phyloP scores from a whole-genome alignment of 2,797 vertebrate genomes.

The Siniperca obscura region DNA sequence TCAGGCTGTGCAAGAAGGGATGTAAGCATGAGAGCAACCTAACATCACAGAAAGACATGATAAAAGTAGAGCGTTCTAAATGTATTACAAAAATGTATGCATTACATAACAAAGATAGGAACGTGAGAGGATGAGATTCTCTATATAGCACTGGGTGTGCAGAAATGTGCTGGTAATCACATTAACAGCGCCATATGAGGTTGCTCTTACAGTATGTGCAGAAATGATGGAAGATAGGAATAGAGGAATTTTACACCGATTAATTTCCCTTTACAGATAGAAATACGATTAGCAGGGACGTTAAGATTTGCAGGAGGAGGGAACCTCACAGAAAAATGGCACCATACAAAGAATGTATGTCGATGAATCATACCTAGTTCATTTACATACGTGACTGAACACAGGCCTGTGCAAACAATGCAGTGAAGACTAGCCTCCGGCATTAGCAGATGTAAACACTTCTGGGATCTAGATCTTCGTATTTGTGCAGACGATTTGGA shows the following conservation, averaged over 20 bases:
- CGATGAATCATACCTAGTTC: neutral
- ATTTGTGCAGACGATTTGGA: conserved; percentile 39
- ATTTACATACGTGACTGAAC: conserved; percentile 52
- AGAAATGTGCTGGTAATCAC: conserved; percentile 58
- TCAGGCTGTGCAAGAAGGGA: conserved; percentile 2
- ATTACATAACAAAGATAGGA: conserved; percentile 31
- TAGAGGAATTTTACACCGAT: conserved; percentile 9
- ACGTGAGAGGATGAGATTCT: conserved; percentile 23
- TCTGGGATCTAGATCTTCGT: conserved; percentile 10
- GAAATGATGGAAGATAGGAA: conserved; percentile 34
- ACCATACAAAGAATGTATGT: neutral
- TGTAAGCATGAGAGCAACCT: neutral
- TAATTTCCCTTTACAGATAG: conserved; percentile 22
- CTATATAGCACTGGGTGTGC: conserved; percentile 11
- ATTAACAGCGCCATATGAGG: conserved; percentile 40
- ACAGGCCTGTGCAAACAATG: conserved; percentile 46
- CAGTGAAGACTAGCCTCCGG: conserved; percentile 49
- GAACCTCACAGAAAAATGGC: conserved; percentile 7
- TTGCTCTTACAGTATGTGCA: conserved; percentile 21
- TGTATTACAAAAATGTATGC: conserved; percentile 11
- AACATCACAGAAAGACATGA: neutral
- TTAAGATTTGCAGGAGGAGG: neutral
- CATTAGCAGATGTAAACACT: conserved; percentile 38
- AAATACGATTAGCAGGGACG: conserved; percentile 15
- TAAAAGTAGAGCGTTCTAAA: conserved; percentile 3